Evolutionary conservation across 2,797 vertebrate genomes (phyloP).

Genomic region (Tolypeutes matacus): DNA sequence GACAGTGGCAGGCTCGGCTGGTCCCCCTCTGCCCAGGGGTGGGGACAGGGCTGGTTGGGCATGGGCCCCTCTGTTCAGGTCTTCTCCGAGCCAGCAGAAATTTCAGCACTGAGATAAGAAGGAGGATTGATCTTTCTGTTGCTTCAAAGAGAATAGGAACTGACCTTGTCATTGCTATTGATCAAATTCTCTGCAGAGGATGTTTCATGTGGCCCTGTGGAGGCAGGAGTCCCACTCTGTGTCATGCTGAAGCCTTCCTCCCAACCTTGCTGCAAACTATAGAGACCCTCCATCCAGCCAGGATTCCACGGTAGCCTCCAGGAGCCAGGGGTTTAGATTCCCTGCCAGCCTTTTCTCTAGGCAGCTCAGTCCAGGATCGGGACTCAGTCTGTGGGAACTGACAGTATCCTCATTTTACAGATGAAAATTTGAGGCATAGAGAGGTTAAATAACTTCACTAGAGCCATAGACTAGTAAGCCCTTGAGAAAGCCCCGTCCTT

Average conservation of each 20-base stretch:
- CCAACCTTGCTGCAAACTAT: not conserved
- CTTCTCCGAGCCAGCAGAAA: not conserved
- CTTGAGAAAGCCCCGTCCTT: not conserved
- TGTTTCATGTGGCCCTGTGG: not conserved
- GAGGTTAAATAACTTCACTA: not conserved
- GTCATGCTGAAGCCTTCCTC: not conserved
- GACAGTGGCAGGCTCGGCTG: not conserved
- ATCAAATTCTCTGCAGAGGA: constrained; percentile 69
- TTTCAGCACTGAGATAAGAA: constrained; percentile 50
- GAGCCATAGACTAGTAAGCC: not conserved
- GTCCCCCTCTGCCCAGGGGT: not conserved
- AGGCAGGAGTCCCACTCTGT: not conserved
- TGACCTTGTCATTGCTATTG: not conserved
- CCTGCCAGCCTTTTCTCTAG: not conserved
- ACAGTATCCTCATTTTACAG: not conserved
- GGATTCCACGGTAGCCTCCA: not conserved
- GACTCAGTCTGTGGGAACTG: not conserved
- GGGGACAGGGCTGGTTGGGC: not conserved
- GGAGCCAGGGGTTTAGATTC: not conserved
- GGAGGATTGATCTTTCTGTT: constrained; percentile 70
- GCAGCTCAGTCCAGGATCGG: not conserved
- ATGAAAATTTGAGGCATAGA: not conserved
- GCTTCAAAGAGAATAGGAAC: constrained; percentile 72
- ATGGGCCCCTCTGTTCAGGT: not conserved
- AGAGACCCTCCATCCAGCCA: not conserved